phyloP scores from a whole-genome alignment of 2,797 vertebrate genomes.

The Anabacerthia variegaticeps region DNA sequence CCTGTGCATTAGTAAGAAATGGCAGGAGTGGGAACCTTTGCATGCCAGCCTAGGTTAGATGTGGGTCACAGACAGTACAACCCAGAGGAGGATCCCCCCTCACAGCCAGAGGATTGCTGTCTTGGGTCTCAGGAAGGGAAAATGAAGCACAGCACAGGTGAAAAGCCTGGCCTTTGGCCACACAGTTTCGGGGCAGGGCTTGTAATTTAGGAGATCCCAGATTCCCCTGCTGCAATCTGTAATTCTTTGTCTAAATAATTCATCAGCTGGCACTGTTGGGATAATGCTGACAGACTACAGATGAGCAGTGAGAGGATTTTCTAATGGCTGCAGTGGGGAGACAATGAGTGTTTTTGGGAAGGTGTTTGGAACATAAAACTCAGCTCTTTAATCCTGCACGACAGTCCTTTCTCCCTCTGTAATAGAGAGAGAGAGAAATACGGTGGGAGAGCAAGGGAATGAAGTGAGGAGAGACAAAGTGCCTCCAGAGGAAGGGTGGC shows the following conservation, averaged over 20 bases:
- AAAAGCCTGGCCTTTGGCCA: not conserved
- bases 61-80: not conserved
- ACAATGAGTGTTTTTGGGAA: not conserved
- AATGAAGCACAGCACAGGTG: not conserved
- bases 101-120: not conserved
- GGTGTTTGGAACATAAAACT: not conserved
- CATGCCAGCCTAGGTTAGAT: not conserved
- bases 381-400: not conserved
- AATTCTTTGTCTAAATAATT: slow-evolving; percentile 42
- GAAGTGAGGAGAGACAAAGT: not conserved
- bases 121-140: not conserved
- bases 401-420: not conserved
- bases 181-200: not conserved
- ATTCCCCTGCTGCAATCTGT: slow-evolving; percentile 10
- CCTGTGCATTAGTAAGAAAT: not conserved
- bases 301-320: not conserved
- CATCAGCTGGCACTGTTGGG: not conserved
- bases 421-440: not conserved
- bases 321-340: not conserved
- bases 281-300: slow-evolving; percentile 14
- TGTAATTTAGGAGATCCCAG: not conserved
- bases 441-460: not conserved
- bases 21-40: not conserved
- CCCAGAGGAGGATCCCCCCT: not conserved
- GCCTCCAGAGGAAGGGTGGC: not conserved